These are phyloP conservation scores for Pipistrellus pipistrellus DNA, from an alignment of 2,797 vertebrate genomes.

Conservation along the genomic window DNA sequence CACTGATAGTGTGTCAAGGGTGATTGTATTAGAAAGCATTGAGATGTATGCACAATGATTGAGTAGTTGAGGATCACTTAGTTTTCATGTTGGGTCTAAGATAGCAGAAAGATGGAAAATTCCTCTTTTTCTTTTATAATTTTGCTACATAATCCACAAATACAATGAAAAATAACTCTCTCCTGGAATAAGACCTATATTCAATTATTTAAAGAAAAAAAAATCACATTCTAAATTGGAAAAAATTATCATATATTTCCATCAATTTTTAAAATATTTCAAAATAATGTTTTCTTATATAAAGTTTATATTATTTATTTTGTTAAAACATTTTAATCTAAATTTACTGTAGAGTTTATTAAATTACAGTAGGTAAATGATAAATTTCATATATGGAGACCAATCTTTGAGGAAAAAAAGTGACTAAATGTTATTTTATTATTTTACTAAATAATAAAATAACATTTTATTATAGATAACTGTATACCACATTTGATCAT, in stretches of 20 bases:
- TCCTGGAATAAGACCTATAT: not conserved
- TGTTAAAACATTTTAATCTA: not conserved
- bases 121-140: not conserved
- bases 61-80: not conserved
- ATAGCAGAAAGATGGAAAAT: not conserved
- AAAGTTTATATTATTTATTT: not conserved
- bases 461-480: too few relatives aligned
- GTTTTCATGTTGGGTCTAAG: not conserved
- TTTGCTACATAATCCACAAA: not conserved
- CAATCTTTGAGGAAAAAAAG: not conserved
- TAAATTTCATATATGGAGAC: not conserved
- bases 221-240: not conserved
- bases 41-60: not conserved
- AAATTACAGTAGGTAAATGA: not conserved
- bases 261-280: not conserved
- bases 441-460: too few relatives aligned
- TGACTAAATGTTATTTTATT: not conserved
- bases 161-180: not conserved
- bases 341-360: not conserved
- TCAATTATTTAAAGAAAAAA: not conserved
- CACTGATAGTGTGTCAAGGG: not conserved
- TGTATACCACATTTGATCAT: not conserved
- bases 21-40: rapidly evolving
- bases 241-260: not conserved
- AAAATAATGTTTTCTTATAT: not conserved